A percentile compares a stretch with the other conserved stretches of the same genome.
Conservation (phyloP, 2,113 vertebrate genomes). For the Acrocephalus kingi region DNA sequence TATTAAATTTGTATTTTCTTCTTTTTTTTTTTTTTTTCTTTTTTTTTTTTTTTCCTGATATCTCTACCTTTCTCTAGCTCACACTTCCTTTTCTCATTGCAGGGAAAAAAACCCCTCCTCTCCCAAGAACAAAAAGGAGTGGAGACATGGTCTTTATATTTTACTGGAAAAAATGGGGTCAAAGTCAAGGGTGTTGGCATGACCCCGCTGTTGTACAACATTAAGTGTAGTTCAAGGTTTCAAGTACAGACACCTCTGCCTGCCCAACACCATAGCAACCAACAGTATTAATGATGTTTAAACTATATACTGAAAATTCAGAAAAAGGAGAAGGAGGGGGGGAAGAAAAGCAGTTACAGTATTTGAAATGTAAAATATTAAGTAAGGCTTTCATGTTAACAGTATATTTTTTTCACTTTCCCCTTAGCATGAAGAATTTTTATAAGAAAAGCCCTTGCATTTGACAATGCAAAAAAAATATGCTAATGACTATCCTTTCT, state of each 20-base stretch:
- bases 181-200: slow-evolving; percentile 37
- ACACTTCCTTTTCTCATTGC: neutral
- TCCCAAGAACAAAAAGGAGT: neutral
- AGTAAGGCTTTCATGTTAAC: slow-evolving; percentile 57
- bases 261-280: slow-evolving; percentile 58
- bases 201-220: slow-evolving; percentile 39
- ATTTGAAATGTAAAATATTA: slow-evolving; percentile 64
- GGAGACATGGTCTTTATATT: neutral
- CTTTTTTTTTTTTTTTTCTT: neutral
- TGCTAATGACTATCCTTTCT: slow-evolving; percentile 57
- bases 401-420: slow-evolving; percentile 40
- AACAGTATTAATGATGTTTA: slow-evolving; percentile 36
- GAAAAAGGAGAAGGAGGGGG: neutral
- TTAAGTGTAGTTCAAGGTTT: slow-evolving; percentile 29
- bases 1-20: neutral
- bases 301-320: slow-evolving; percentile 32
- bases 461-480: slow-evolving; percentile 33
- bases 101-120: neutral
- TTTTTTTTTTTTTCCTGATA: neutral
- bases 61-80: neutral
- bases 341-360: neutral
- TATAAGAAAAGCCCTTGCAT: slow-evolving; percentile 7
- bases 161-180: slow-evolving; percentile 6
- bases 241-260: neutral
- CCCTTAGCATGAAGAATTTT: slow-evolving; percentile 34